Conservation (phyloP, 2,113 vertebrate species). For the Vimba vimba region DNA sequence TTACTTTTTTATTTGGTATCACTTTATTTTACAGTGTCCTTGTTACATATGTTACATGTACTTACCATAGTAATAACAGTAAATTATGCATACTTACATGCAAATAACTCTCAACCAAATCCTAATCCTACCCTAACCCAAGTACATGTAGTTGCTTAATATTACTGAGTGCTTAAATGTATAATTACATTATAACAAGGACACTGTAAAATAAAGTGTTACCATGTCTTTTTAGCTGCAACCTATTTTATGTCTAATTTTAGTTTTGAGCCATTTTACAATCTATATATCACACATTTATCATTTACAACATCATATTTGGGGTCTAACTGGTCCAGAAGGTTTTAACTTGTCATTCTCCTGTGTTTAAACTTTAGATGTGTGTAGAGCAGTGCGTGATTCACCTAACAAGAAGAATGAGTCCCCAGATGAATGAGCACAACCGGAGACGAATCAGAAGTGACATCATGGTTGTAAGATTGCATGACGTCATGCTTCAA, state of each 20-base stretch:
- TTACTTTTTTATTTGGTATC: too few species aligned
- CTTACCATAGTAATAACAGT: too few species aligned
- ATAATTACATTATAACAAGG: too few species aligned
- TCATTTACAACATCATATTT: not conserved
- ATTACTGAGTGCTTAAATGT: too few species aligned
- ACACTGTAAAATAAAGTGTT: too few species aligned
- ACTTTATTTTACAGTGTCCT: too few species aligned
- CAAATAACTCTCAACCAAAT: too few species aligned
- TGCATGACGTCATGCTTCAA: conserved; percentile 69
- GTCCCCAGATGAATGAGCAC: conserved; percentile 26
- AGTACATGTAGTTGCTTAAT: too few species aligned
- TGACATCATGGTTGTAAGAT: conserved; percentile 64
- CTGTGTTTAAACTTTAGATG: conserved; percentile 11
- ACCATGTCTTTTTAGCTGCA: not conserved
- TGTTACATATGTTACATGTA: too few species aligned
- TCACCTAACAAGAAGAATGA: conserved; percentile 18
- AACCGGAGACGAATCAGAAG: conserved; percentile 19
- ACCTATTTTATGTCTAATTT: not conserved
- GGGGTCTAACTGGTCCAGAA: not conserved
- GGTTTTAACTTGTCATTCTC: not conserved
- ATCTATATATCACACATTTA: not conserved
- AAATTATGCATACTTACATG: too few species aligned
- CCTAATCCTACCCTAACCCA: too few species aligned
- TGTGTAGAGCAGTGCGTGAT: not conserved
- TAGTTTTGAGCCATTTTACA: not conserved